Evolutionary conservation across 2,797 vertebrate genomes (phyloP).

Genomic region (Hypotaenidia philippensis): DNA sequence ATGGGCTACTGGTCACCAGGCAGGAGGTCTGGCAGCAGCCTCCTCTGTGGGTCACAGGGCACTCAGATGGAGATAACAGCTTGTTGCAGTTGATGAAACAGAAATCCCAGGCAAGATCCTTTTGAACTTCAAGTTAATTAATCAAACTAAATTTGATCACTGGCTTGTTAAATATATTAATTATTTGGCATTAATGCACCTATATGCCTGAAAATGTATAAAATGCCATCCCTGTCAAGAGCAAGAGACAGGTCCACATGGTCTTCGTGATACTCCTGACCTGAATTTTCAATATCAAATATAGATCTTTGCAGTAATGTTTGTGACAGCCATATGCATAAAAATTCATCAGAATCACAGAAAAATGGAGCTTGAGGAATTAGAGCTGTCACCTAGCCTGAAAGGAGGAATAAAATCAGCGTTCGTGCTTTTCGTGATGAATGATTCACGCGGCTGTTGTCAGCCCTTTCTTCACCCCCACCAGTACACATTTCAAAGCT

Average conservation of each 20-base stretch:
- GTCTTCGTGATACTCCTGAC: not conserved
- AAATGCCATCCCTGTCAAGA: not conserved
- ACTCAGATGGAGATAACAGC: not conserved
- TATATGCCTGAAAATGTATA: not conserved
- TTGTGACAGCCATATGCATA: not conserved
- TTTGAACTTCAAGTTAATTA: not conserved
- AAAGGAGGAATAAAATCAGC: not conserved
- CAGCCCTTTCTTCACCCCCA: not conserved
- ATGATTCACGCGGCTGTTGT: not conserved
- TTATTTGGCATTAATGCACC: not conserved
- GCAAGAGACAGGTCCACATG: accelerated
- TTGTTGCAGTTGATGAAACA: not conserved
- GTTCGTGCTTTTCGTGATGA: not conserved
- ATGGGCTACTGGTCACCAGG: not conserved
- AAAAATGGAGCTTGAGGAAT: not conserved
- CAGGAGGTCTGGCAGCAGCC: accelerated
- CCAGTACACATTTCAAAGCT: not conserved
- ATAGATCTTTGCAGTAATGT: not conserved
- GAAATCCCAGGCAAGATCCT: not conserved
- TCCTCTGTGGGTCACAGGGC: accelerated
- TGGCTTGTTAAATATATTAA: not conserved
- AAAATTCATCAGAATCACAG: not conserved
- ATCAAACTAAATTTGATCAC: not conserved
- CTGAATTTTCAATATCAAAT: not conserved
- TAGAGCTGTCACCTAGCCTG: not conserved